Percentiles rank a stretch among this genome's conserved stretches.
These are phyloP conservation scores for Drosophila meridionalis DNA, from an alignment of 2,888 invertebrate genomes.

Conservation along the genomic window DNA sequence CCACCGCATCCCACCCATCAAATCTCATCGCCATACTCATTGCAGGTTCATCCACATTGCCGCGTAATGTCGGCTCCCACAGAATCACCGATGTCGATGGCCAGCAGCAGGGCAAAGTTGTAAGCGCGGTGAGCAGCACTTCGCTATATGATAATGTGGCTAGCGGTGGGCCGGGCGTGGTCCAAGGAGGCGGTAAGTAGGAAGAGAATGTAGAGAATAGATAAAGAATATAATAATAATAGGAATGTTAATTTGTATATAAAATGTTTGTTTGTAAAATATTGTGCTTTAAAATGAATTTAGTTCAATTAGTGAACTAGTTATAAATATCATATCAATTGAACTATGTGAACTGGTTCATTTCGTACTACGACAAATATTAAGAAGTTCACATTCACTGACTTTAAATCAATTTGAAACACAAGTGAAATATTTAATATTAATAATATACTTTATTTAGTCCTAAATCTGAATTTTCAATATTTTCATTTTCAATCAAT, in stretches of 20 bases:
- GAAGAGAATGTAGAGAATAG: too few species aligned
- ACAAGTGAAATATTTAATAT: neutral
- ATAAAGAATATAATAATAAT: neutral
- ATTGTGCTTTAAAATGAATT: neutral
- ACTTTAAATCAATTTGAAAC: neutral
- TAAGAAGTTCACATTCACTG: neutral
- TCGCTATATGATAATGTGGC: conserved; percentile 94
- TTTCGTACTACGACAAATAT: neutral
- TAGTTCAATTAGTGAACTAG: neutral
- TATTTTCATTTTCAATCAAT: neutral
- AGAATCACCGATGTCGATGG: conserved; percentile 81
- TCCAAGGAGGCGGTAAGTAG: conserved; percentile 62
- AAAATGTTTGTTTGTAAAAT: neutral
- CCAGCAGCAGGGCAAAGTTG: conserved; percentile 88
- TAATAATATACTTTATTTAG: neutral
- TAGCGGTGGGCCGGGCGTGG: conserved; percentile 70
- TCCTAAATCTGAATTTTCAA: neutral
- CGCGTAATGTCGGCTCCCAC: conserved; percentile 86
- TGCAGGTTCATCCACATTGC: conserved; percentile 93
- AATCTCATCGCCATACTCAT: conserved; percentile 78
- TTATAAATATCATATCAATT: neutral
- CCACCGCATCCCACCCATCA: conserved; percentile 75
- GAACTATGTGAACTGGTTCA: neutral
- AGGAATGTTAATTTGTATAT: neutral
- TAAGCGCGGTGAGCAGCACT: conserved; percentile 94